phyloP scores from a whole-genome alignment of 1,140 invertebrate genomes.

The Brachionus rotundiformis region DNA sequence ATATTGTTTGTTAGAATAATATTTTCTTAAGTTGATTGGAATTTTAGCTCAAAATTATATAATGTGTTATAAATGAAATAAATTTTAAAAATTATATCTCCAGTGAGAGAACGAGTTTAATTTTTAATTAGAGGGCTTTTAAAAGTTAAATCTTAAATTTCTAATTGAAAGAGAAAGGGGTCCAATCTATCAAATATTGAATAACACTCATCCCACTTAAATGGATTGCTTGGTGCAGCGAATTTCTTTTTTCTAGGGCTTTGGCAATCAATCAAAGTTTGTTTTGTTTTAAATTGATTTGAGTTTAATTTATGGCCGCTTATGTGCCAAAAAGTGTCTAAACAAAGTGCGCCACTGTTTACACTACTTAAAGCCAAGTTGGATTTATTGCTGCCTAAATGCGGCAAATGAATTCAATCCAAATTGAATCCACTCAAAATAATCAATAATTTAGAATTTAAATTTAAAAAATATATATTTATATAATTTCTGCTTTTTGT shows the following conservation, averaged over 20 bases:
- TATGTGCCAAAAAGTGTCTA: not conserved
- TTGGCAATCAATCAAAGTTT: constrained; percentile 1
- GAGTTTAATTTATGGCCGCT: not conserved
- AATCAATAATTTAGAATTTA: constrained; percentile 12
- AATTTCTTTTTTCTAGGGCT: constrained; percentile 6
- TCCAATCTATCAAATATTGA: too few species aligned
- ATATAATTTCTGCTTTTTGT: not conserved
- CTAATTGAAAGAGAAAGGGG: too few species aligned
- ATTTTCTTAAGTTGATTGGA: constrained; percentile 13
- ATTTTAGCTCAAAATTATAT: not conserved
- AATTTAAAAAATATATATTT: not conserved
- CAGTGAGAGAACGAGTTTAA: not conserved
- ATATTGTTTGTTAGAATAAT: not conserved
- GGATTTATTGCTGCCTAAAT: not conserved
- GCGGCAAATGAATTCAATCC: too few species aligned
- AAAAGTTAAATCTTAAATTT: too few species aligned
- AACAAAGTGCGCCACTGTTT: not conserved
- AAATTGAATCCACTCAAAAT: constrained; percentile 9
- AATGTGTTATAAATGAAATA: not conserved
- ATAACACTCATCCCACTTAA: too few species aligned
- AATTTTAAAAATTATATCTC: not conserved
- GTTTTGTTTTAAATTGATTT: not conserved
- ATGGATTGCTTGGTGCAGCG: not conserved
- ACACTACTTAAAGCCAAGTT: not conserved
- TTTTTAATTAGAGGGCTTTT: not conserved